phyloP scores from a whole-genome alignment of 1,140 invertebrate species.

The Nebria ingens region DNA sequence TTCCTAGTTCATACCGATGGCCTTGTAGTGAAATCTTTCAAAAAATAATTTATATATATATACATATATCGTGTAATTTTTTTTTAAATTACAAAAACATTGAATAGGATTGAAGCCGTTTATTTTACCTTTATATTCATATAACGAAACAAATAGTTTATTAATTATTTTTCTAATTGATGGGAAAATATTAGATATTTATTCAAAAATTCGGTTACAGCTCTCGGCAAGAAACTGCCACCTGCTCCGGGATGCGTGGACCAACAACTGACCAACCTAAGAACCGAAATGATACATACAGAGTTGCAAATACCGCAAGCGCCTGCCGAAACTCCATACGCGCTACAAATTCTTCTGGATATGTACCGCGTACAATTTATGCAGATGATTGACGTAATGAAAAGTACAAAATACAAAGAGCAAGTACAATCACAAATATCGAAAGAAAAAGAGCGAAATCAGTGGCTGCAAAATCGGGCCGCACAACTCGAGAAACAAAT shows the following conservation, averaged over 20 bases:
- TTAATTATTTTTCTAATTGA: neutral
- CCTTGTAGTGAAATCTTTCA: too few species aligned
- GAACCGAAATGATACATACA: slow-evolving; percentile 55
- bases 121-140: too few species aligned
- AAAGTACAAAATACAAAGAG: slow-evolving; percentile 58
- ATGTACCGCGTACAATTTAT: slow-evolving; percentile 75
- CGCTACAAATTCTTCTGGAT: slow-evolving; percentile 74
- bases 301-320: slow-evolving; percentile 70
- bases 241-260: slow-evolving; percentile 83
- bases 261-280: slow-evolving; percentile 71
- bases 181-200: neutral
- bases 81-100: too few species aligned
- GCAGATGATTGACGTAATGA: slow-evolving; percentile 70
- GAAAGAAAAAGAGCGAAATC: slow-evolving; percentile 73
- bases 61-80: too few species aligned
- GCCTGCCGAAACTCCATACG: slow-evolving; percentile 70
- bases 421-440: slow-evolving; percentile 69
- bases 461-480: slow-evolving; percentile 63
- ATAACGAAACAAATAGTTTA: too few species aligned
- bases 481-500: slow-evolving; percentile 86
- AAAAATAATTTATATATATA: too few species aligned
- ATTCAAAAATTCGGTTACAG: slow-evolving; percentile 21
- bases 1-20: too few species aligned
- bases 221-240: slow-evolving; percentile 54
- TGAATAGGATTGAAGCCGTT: too few species aligned